Evolutionary conservation across 2,113 vertebrate genomes (phyloP).

Genomic region (Otolemur garnettii): DNA sequence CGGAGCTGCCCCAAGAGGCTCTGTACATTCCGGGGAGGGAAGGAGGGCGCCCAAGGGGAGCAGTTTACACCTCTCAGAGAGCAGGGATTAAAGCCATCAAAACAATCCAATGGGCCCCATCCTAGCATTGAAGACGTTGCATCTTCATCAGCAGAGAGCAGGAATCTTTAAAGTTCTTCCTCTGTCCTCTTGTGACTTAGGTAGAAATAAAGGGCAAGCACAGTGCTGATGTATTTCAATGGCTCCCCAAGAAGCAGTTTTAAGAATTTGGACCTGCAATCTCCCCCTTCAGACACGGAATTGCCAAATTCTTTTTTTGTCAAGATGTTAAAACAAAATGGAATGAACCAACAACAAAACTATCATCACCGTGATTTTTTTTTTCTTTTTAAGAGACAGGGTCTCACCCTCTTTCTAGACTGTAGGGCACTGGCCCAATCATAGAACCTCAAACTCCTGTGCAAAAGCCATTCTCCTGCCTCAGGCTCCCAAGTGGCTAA

Average conservation of each 20-base stretch:
- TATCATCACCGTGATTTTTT: not conserved
- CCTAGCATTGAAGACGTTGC: too few relatives aligned
- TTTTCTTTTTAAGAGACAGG: too few relatives aligned
- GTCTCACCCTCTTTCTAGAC: too few relatives aligned
- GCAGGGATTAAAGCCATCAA: not conserved
- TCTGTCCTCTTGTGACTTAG: not conserved
- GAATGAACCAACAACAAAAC: not conserved
- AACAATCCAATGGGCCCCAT: not conserved
- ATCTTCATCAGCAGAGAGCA: not conserved
- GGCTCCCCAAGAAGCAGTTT: not conserved
- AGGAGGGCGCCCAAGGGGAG: not conserved
- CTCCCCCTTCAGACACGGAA: not conserved
- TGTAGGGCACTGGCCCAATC: too few relatives aligned
- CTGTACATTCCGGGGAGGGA: conserved; percentile 41
- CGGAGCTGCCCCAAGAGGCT: not conserved
- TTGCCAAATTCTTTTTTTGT: conserved; percentile 8
- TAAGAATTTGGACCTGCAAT: not conserved
- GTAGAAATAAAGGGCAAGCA: too few relatives aligned
- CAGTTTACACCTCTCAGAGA: not conserved
- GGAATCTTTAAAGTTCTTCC: not conserved
- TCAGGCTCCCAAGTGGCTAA: too few relatives aligned
- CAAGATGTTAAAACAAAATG: not conserved
- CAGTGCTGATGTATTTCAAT: not conserved
- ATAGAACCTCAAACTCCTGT: too few relatives aligned
- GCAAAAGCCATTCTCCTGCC: too few relatives aligned